A percentile compares a stretch with the other conserved stretches of the same genome.
phyloP scores from a whole-genome alignment of 2,797 vertebrate species.

The Lepilemur ruficaudatus region DNA sequence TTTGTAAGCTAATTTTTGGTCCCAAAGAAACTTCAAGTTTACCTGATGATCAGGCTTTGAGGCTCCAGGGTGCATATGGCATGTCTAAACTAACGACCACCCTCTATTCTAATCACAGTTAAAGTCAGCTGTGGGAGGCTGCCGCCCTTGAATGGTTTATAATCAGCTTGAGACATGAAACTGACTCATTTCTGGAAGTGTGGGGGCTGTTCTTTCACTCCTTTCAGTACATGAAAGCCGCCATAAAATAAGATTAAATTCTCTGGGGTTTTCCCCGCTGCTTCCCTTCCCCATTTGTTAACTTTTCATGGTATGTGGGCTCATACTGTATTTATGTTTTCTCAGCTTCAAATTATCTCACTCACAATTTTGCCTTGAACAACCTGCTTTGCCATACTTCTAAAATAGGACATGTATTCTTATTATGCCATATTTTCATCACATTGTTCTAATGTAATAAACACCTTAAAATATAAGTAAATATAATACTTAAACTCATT shows the following conservation, averaged over 20 bases:
- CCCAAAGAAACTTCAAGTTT: conserved; percentile 34
- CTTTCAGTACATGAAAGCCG: conserved; percentile 80
- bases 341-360: conserved; percentile 64
- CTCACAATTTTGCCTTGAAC: conserved; percentile 43
- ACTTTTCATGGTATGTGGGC: conserved; percentile 64
- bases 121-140: conserved; percentile 84
- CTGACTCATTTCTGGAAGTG: conserved; percentile 84
- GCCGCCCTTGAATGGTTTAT: conserved; percentile 83
- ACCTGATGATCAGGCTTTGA: conserved; percentile 43
- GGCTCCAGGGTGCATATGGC: conserved; percentile 42
- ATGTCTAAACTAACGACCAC: conserved; percentile 54
- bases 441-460: conserved; percentile 34
- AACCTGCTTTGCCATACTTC: conserved; percentile 37
- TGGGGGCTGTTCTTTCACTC: conserved; percentile 81
- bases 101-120: conserved; percentile 73
- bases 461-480: conserved; percentile 34
- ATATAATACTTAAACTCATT: background rate
- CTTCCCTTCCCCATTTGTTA: conserved; percentile 69
- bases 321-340: conserved; percentile 63
- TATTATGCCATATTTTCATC: conserved; percentile 33
- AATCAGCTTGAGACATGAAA: conserved; percentile 82
- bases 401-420: conserved; percentile 5
- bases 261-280: conserved; percentile 72
- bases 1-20: conserved; percentile 4
- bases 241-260: conserved; percentile 78